Percentiles rank a stretch among this genome's conserved stretches.
Evolutionary conservation across 2,797 vertebrate species (phyloP).

Genomic region (Spizella passerina): DNA sequence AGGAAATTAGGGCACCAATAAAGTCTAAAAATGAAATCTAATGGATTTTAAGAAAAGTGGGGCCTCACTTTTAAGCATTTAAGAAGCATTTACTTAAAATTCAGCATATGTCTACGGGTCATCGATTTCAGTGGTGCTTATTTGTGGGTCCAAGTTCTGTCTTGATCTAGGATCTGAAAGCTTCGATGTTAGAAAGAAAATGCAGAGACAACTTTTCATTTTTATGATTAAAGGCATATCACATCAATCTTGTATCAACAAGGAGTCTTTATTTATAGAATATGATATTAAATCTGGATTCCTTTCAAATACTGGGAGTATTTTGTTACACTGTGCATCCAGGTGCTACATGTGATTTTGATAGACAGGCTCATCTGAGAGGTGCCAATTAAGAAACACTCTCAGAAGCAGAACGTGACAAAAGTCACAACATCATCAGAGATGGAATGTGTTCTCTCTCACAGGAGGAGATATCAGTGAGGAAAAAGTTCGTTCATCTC

Average conservation of each 20-base stretch:
- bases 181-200: slow-evolving; percentile 1
- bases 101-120: neutral
- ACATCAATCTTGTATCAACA: slow-evolving; percentile 9
- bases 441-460: slow-evolving; percentile 30
- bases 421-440: slow-evolving; percentile 59
- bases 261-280: slow-evolving; percentile 46
- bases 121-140: neutral
- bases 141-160: neutral
- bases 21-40: neutral
- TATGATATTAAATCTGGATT: slow-evolving; percentile 40
- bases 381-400: slow-evolving; percentile 64
- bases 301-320: slow-evolving; percentile 38
- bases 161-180: neutral
- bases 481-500: neutral
- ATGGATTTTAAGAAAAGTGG: neutral
- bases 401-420: slow-evolving; percentile 51
- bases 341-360: slow-evolving; percentile 47
- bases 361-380: slow-evolving; percentile 42
- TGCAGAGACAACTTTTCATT: neutral
- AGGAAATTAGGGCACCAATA: neutral
- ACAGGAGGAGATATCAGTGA: neutral
- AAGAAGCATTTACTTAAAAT: neutral
- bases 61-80: neutral
- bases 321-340: slow-evolving; percentile 27
- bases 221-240: slow-evolving; percentile 42